Percentiles rank a stretch among this genome's conserved stretches.
These are phyloP conservation scores for Acomys russatus DNA, from an alignment of 2,797 vertebrate species.

Conservation along the genomic window DNA sequence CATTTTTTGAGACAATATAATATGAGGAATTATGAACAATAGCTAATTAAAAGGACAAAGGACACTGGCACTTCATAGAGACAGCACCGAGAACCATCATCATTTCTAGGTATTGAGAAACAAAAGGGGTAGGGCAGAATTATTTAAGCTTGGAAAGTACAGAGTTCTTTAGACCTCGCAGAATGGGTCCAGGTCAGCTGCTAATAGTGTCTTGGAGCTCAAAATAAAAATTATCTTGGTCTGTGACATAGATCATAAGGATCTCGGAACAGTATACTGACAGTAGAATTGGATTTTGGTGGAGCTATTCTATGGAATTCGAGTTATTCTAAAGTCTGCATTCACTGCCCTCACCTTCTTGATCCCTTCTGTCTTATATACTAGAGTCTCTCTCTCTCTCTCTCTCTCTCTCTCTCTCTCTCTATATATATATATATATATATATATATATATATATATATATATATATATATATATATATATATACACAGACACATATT, in stretches of 20 bases:
- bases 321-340: neutral
- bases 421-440: no score
- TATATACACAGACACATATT: no score
- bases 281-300: conserved; percentile 23
- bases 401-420: no score
- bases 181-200: neutral
- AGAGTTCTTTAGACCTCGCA: neutral
- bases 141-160: neutral
- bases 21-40: neutral
- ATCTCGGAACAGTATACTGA: neutral
- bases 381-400: no score
- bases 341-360: neutral
- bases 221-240: neutral
- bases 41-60: neutral
- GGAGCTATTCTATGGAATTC: neutral
- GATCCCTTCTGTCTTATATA: neutral
- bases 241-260: neutral
- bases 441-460: neutral
- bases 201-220: neutral
- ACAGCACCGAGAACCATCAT: neutral
- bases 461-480: neutral
- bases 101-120: neutral
- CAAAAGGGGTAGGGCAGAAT: neutral
- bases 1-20: neutral
- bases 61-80: no score